Conservation (phyloP, 2,797 vertebrate genomes). For the Hippocampus kuda region DNA sequence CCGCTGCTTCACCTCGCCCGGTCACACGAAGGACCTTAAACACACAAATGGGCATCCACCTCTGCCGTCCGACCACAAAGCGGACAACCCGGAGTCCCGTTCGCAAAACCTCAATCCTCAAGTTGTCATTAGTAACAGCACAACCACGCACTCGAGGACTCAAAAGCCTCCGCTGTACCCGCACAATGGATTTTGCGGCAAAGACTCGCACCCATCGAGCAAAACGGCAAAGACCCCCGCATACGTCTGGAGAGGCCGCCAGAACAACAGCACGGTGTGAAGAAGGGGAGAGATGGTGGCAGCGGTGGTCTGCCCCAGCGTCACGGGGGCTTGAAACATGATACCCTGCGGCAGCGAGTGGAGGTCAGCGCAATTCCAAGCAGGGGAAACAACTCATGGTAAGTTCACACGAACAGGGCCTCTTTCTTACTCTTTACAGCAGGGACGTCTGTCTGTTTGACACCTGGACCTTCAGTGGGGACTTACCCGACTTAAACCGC, state of each 20-base stretch:
- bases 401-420: slow-evolving; percentile 30
- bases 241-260: slow-evolving; percentile 52
- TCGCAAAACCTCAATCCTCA: slow-evolving; percentile 43
- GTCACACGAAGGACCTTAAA: slow-evolving; percentile 27
- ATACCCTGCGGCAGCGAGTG: slow-evolving; percentile 49
- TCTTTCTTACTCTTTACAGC: slow-evolving; percentile 14
- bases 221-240: slow-evolving; percentile 46
- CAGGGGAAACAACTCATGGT: slow-evolving; percentile 59
- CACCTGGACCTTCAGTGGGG: background rate
- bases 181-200: slow-evolving; percentile 59
- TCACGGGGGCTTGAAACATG: slow-evolving; percentile 53
- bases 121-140: slow-evolving; percentile 42
- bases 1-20: slow-evolving; percentile 35
- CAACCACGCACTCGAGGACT: slow-evolving; percentile 40
- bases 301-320: slow-evolving; percentile 40
- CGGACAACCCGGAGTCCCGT: slow-evolving; percentile 18
- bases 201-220: slow-evolving; percentile 33
- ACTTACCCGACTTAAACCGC: too few relatives aligned
- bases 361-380: slow-evolving; percentile 49
- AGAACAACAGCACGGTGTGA: slow-evolving; percentile 66
- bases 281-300: slow-evolving; percentile 23
- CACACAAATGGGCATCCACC: slow-evolving; percentile 53
- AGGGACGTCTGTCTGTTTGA: background rate
- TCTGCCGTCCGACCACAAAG: slow-evolving; percentile 36
- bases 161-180: slow-evolving; percentile 66